Percentiles rank a stretch among this genome's conserved stretches.
Evolutionary conservation across 2,797 vertebrate species (phyloP).

Genomic region (Propithecus perrieri): DNA sequence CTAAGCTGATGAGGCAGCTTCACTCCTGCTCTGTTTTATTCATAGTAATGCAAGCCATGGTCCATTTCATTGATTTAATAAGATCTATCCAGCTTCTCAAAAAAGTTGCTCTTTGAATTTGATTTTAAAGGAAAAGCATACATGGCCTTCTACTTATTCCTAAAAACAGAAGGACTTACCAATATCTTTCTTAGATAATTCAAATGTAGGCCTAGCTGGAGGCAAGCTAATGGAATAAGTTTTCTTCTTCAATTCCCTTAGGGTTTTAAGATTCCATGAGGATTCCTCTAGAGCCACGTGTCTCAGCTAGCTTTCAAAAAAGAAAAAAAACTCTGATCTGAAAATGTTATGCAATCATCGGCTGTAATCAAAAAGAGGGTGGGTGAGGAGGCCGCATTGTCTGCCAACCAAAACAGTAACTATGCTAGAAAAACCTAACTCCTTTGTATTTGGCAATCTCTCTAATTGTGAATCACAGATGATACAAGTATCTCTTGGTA

Average conservation of each 20-base stretch:
- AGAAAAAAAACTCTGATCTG: conserved; percentile 56
- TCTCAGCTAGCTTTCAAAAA: conserved; percentile 51
- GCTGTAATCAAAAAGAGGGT: conserved; percentile 61
- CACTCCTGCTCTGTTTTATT: background rate
- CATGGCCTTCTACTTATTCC: background rate
- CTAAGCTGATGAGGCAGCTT: background rate
- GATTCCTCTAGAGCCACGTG: conserved; percentile 57
- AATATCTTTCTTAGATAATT: background rate
- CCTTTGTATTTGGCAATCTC: conserved; percentile 53
- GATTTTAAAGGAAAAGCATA: background rate
- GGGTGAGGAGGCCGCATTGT: conserved; percentile 18
- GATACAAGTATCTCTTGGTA: conserved; percentile 49
- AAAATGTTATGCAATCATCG: conserved; percentile 73
- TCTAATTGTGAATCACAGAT: conserved; percentile 31
- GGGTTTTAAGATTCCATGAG: conserved; percentile 29
- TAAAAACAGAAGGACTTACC: conserved; percentile 42
- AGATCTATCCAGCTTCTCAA: background rate
- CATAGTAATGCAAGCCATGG: background rate
- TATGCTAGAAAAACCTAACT: conserved; percentile 53
- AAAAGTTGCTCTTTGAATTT: background rate
- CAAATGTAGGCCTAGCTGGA: conserved; percentile 23
- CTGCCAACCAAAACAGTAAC: conserved; percentile 74
- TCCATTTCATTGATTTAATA: background rate
- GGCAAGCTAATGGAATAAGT: background rate
- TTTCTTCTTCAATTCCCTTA: conserved; percentile 41